These are phyloP conservation scores for Heliconius cydno DNA, from an alignment of 2,888 invertebrate species.

Conservation along the genomic window DNA sequence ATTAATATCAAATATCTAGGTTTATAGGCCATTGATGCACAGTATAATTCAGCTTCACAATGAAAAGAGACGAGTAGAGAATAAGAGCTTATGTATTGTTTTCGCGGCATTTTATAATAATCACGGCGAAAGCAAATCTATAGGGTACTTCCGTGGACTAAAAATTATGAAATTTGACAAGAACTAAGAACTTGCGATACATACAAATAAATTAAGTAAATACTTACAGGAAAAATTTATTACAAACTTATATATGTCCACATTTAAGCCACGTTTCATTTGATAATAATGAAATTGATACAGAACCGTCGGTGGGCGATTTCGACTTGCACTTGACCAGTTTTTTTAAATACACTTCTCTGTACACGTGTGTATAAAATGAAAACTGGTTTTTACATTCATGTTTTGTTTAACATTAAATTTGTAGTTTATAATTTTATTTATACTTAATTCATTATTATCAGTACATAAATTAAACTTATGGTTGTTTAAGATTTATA, in stretches of 20 bases:
- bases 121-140: too few species aligned
- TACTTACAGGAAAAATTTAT: too few species aligned
- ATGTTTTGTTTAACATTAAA: conserved; percentile 14
- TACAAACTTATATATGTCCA: neutral
- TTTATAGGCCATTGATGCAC: too few species aligned
- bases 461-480: neutral
- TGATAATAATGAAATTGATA: neutral
- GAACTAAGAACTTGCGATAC: too few species aligned
- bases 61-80: too few species aligned
- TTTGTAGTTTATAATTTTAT: neutral
- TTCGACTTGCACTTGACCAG: neutral
- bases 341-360: conserved; percentile 16
- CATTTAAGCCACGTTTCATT: neutral
- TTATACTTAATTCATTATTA: conserved; percentile 4
- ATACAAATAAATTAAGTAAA: too few species aligned
- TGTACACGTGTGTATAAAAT: conserved; percentile 20
- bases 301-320: neutral
- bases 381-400: conserved; percentile 12
- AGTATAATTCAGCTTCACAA: too few species aligned
- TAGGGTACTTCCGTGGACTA: too few species aligned
- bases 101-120: too few species aligned
- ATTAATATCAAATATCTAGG: too few species aligned
- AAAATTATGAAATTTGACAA: too few species aligned
- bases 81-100: too few species aligned
- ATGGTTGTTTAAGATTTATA: neutral